Evolutionary conservation across 2,797 vertebrate genomes (phyloP).

Genomic region (Triplophysa bombifrons): DNA sequence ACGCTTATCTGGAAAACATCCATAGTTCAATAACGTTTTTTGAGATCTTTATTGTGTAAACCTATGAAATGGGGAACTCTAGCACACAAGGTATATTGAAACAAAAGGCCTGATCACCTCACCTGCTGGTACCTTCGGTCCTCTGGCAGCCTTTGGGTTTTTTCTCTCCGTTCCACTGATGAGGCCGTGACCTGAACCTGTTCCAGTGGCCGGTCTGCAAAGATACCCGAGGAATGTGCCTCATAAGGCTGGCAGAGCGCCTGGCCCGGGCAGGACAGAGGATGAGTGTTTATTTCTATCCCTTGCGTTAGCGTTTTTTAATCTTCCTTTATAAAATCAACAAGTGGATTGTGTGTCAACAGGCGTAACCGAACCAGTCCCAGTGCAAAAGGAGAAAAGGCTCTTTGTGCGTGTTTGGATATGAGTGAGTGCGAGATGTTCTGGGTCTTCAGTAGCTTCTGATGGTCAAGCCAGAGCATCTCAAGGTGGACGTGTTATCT

Average conservation of each 20-base stretch:
- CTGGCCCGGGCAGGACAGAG: conserved; percentile 6
- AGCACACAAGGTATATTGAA: background rate
- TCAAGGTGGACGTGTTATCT: conserved; percentile 34
- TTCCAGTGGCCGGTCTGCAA: conserved; percentile 17
- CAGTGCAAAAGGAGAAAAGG: conserved; percentile 59
- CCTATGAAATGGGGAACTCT: background rate
- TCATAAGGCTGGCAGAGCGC: conserved; percentile 20
- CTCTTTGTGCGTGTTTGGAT: conserved; percentile 57
- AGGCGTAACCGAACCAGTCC: conserved; percentile 76
- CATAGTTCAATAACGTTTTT: no score
- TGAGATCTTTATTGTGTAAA: no score
- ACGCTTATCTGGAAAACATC: no score
- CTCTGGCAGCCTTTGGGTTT: background rate
- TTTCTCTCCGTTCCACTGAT: conserved; percentile 1
- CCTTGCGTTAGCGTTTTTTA: conserved; percentile 5
- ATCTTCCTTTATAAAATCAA: conserved; percentile 61
- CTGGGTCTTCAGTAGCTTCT: conserved; percentile 8
- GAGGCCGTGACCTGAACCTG: conserved; percentile 29
- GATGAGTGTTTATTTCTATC: conserved; percentile 41
- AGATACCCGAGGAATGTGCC: conserved; percentile 46
- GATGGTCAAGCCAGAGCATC: conserved; percentile 17
- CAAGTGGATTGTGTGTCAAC: conserved; percentile 70
- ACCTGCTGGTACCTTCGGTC: background rate
- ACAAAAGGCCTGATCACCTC: background rate
- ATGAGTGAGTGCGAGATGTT: conserved; percentile 11